Evolutionary conservation across 2,888 invertebrate genomes (phyloP), one percentile per base, ranked within the genome.

Genomic region (Lagria hirta): DNA sequence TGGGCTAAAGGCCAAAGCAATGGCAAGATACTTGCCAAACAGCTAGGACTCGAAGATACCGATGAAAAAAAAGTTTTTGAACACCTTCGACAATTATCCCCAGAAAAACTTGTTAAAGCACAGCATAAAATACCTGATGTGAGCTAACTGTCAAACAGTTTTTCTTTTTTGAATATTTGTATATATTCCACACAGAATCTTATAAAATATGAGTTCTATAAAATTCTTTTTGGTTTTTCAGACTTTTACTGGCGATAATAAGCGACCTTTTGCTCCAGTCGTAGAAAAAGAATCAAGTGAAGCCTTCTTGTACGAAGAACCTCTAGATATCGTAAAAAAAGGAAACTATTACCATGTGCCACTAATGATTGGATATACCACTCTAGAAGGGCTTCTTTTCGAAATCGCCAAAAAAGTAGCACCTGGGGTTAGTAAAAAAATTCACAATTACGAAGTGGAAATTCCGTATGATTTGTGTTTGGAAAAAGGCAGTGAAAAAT

Each of bases 281-380:
- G 16, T 44, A 4, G 44, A 44, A 12, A 44, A 44, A 20, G 16
- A 16, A 2, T 43, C 37, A 13, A 17, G 14, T n/a, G 38, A 38
- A 15, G 33, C 32, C 3, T 38, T 44, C 17, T 20, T 38, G 3
- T 16, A 57, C 1, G 62, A 70, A 47, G 49, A 59, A 11, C 69
- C 71, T 2, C 29, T 58, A 8, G 54, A 64, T 21, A 60, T 68
- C n/a, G 48, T 69, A 29, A 55, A 55, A 29, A 49, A 58, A 5
- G 68, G 68, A 10, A 60, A 55, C 16, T 65, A 61, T 38, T 65
- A 62, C 18, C 61, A 71, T 35, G 65, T 72, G 13, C 71, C 72
- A 1, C 45, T 70, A 8, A 63, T 72, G 1, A 62, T 71, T 24
- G 71, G 72, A 6, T 67, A 63, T 28, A 70, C 58, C 16, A 56